A percentile compares a stretch with the other conserved stretches of the same genome.
phyloP scores from a whole-genome alignment of 1,140 invertebrate species.

The Micrasema minimum region DNA sequence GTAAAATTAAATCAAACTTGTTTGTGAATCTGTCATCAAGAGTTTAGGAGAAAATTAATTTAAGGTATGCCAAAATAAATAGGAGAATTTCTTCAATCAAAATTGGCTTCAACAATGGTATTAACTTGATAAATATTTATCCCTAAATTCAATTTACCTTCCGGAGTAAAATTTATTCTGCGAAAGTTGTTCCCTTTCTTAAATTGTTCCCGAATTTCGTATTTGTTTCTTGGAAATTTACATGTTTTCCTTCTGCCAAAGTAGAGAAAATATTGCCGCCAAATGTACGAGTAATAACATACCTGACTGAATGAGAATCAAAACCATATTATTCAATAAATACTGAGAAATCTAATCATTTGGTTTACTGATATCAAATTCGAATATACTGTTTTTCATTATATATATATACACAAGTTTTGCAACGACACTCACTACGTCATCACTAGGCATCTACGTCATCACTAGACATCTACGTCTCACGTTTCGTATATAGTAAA shows the following conservation, averaged over 20 bases:
- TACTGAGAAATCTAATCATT: too few relatives aligned
- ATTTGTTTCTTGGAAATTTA: constrained; percentile 2
- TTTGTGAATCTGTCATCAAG: constrained; percentile 4
- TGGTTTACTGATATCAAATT: too few relatives aligned
- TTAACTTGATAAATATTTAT: constrained; percentile 52
- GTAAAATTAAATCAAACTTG: constrained; percentile 33
- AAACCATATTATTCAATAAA: too few relatives aligned
- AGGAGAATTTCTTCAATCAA: constrained; percentile 38
- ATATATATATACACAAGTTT: too few relatives aligned
- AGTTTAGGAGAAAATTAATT: constrained; percentile 17
- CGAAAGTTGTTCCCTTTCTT: constrained; percentile 26
- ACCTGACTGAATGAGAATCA: too few relatives aligned
- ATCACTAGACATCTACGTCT: too few relatives aligned
- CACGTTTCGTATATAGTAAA: too few relatives aligned
- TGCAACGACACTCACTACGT: too few relatives aligned
- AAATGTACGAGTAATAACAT: too few relatives aligned
- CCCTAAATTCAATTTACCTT: constrained; percentile 45
- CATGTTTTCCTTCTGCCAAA: background rate
- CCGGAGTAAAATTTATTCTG: constrained; percentile 38
- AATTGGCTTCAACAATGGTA: constrained; percentile 42
- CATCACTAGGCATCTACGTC: too few relatives aligned
- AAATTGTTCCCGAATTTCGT: constrained; percentile 3
- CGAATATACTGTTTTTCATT: too few relatives aligned
- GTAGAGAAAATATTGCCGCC: too few relatives aligned
- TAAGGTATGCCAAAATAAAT: constrained; percentile 16